These are phyloP conservation scores for Leucophenga varia DNA, from an alignment of 1,140 invertebrate species.

Conservation along the genomic window DNA sequence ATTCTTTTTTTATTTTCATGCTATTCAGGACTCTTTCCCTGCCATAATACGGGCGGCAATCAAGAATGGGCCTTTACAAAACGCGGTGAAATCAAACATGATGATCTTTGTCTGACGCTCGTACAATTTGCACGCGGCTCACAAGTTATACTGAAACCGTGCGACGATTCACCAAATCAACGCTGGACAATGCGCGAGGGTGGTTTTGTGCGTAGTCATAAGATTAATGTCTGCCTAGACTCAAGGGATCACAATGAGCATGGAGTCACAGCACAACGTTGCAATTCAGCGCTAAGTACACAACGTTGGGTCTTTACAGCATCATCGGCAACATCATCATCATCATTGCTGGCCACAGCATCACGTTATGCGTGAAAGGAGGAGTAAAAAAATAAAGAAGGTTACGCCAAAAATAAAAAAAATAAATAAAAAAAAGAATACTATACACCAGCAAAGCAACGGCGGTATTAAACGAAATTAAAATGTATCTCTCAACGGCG, in stretches of 20 bases:
- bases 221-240: conserved; percentile 79
- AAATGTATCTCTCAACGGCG: too few relatives aligned
- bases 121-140: conserved; percentile 68
- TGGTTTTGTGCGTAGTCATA: conserved; percentile 71
- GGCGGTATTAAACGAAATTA: too few relatives aligned
- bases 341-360: too few relatives aligned
- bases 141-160: conserved; percentile 72
- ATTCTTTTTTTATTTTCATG: conserved; percentile 5
- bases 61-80: conserved; percentile 91
- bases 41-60: conserved; percentile 94
- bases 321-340: neutral
- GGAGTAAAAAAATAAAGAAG: too few relatives aligned
- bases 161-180: conserved; percentile 74
- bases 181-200: conserved; percentile 74
- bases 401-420: neutral
- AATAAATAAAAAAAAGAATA: neutral
- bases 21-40: conserved; percentile 75
- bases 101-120: conserved; percentile 81
- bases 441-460: neutral
- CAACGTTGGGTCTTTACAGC: conserved; percentile 67
- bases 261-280: conserved; percentile 71
- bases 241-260: conserved; percentile 64
- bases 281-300: conserved; percentile 66
- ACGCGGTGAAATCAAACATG: conserved; percentile 79
- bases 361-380: conserved; percentile 38